Evolutionary conservation across 1,140 invertebrate genomes (phyloP).

Genomic region (Papilio xuthus): DNA sequence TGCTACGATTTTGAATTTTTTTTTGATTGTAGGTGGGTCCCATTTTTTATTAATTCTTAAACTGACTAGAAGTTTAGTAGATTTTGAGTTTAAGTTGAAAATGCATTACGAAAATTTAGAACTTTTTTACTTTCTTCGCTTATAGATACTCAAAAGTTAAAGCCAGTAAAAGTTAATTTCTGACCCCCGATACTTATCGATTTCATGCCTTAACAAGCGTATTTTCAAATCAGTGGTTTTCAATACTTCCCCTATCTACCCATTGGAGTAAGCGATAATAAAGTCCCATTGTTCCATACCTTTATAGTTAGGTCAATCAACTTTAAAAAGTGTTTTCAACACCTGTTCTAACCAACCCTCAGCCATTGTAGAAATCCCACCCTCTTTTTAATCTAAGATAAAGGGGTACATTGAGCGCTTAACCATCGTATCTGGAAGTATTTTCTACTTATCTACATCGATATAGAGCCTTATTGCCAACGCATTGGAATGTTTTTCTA

Average conservation of each 20-base stretch:
- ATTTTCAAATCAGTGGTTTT: slow-evolving; percentile 34
- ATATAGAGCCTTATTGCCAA: slow-evolving; percentile 37
- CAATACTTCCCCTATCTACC: neutral
- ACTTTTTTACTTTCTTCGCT: no score
- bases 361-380: slow-evolving; percentile 46
- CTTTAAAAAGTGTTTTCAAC: slow-evolving; percentile 45
- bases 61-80: no score
- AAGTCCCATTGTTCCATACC: slow-evolving; percentile 36
- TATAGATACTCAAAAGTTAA: neutral
- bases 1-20: no score
- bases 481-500: slow-evolving; percentile 38
- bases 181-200: neutral
- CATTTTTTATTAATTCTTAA: no score
- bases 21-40: no score
- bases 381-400: slow-evolving; percentile 78
- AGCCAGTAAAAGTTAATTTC: neutral
- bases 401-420: slow-evolving; percentile 76
- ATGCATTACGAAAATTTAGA: no score
- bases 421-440: slow-evolving; percentile 62
- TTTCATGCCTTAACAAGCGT: slow-evolving; percentile 8
- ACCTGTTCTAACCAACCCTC: slow-evolving; percentile 53
- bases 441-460: slow-evolving; percentile 41
- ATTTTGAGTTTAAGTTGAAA: no score
- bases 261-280: slow-evolving; percentile 31
- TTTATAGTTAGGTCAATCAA: slow-evolving; percentile 38